Conservation (phyloP, 2,113 vertebrate genomes). For the Amblyopsis rosae region DNA sequence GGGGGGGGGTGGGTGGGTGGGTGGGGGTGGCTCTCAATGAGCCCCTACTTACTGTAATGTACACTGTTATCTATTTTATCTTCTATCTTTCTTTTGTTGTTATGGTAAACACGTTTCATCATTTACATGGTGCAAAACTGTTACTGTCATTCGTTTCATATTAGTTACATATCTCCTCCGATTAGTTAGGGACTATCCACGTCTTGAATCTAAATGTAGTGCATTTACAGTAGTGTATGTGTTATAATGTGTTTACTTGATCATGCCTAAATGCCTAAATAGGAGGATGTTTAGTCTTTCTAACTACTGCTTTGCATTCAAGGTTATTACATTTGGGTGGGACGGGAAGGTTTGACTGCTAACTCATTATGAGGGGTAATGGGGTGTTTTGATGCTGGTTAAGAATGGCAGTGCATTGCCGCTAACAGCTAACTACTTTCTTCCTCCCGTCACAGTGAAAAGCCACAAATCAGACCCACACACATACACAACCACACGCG, state of each 20-base stretch:
- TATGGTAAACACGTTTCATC: too few species aligned
- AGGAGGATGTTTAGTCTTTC: slow-evolving; percentile 52
- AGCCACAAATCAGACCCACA: slow-evolving; percentile 36
- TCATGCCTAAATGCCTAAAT: slow-evolving; percentile 1
- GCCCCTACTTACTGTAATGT: not conserved
- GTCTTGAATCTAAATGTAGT: slow-evolving; percentile 12
- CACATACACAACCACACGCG: slow-evolving; percentile 51
- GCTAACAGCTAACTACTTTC: slow-evolving; percentile 69
- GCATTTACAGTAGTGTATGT: slow-evolving; percentile 7
- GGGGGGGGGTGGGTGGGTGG: not conserved
- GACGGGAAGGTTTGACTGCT: slow-evolving; percentile 75
- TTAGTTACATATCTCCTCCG: not conserved
- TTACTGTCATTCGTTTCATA: too few species aligned
- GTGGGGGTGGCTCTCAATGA: not conserved
- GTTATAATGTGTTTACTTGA: slow-evolving; percentile 46
- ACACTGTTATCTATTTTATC: slow-evolving; percentile 7
- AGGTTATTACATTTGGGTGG: not conserved
- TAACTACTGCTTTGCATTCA: slow-evolving; percentile 43
- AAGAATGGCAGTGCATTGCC: slow-evolving; percentile 68
- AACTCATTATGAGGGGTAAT: slow-evolving; percentile 84
- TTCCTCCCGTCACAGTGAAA: slow-evolving; percentile 58
- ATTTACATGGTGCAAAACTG: too few species aligned
- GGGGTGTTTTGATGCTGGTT: slow-evolving; percentile 73
- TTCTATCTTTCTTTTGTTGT: not conserved
- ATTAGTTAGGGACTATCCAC: not conserved